Conservation (phyloP, 2,888 invertebrate genomes). For the Auanema freiburgensis region DNA sequence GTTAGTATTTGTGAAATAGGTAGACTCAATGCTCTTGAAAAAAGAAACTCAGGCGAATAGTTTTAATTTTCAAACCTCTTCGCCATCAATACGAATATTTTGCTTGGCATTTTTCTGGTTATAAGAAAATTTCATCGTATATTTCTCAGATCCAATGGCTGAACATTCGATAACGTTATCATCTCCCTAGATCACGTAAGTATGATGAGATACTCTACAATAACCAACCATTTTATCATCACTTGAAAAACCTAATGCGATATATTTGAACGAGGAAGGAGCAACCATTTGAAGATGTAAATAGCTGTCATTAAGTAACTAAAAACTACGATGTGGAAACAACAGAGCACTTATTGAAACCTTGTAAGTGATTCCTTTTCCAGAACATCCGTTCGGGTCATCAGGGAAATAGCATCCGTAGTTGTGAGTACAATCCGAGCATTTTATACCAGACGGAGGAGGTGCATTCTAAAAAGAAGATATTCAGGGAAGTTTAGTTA, state of each 20-base stretch:
- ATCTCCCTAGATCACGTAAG: conserved; percentile 23
- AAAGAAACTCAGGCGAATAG: not conserved
- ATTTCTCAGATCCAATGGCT: conserved; percentile 26
- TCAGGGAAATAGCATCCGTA: no score
- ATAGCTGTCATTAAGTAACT: conserved; percentile 11
- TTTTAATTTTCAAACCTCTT: conserved; percentile 4
- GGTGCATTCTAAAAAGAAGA: no score
- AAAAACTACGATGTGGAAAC: conserved; percentile 3
- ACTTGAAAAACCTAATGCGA: conserved; percentile 12
- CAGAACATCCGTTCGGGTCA: no score
- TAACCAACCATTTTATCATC: conserved; percentile 1
- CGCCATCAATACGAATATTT: conserved; percentile 29
- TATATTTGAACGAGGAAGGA: conserved; percentile 3
- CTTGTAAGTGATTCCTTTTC: no score
- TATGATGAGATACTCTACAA: not conserved
- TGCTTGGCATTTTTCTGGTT: conserved; percentile 18
- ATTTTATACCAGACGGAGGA: no score
- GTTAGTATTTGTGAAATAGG: conserved; percentile 20
- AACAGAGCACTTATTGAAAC: no score
- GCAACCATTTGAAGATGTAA: conserved; percentile 9
- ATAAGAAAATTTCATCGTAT: conserved; percentile 36
- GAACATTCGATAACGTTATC: conserved; percentile 43
- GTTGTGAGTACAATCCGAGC: no score
- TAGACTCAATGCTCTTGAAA: conserved; percentile 12
- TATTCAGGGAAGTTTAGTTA: no score